Evolutionary conservation across 2,797 vertebrate genomes (phyloP), one percentile per base, ranked within the genome.

Genomic region (Sebastes variabilis): DNA sequence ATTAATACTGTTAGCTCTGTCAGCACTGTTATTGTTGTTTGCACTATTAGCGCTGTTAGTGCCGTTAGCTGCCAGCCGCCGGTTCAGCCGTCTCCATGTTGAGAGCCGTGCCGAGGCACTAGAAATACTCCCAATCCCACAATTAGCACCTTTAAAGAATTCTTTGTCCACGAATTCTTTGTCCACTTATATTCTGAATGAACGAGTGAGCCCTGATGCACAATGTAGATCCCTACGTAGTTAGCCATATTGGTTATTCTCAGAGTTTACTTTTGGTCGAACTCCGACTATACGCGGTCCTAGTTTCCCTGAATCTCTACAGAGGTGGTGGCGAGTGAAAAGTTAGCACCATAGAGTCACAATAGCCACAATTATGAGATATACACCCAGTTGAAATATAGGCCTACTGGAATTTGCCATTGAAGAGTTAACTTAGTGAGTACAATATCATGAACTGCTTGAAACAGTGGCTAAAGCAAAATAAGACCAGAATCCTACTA

Each of bases 11-110:
- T 49, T 49, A 49, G 46, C 46, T 20, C 46, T 49, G 46, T 49
- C 16, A 49, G 0, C 8, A 49, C 18, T 49, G 18, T 49, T 49
- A 20, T 20, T 32, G 10, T 62, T 34, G n/a, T 32, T n/a, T n/a
- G 2, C 18, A 42, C 38, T 42, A 42, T 42, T 42, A 42, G 38
- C 6, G 38, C 38, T 42, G 38, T 42, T 42, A 42, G 14, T 42
- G 14, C 0, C 38, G 6, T 42, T 42, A 42, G 38, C 0, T 42
- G 0, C 38, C 36, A 38, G 36, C 36, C 36, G 36, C 36, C 0
- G 36, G 36, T 38, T 14, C 13, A 38, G 36, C 36, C 0, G 13
- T 14, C 5, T 5, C 36, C 38, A 42, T 42, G 38, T 42, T 42
- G 38, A 42, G 38, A 16, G 38, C 38, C 38, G 6, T 42, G 34